A percentile compares a stretch with the other conserved stretches of the same genome.
Conservation (phyloP, 2,888 invertebrate species). For the Anthophora plumipes region DNA sequence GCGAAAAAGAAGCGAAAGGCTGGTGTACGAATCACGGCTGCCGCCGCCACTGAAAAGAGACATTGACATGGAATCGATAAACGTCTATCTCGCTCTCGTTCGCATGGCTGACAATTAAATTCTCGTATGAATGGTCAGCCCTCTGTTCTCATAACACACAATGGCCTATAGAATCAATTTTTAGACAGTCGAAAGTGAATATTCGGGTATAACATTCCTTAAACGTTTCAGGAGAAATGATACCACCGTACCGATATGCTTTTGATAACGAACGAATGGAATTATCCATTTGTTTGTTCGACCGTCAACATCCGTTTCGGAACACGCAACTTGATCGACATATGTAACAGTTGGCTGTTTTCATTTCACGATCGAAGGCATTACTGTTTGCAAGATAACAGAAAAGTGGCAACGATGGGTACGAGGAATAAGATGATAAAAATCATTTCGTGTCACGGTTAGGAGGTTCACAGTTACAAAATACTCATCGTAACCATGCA, state of each 20-base stretch:
- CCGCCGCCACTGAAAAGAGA: constrained; percentile 49
- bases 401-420: too few species aligned
- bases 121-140: constrained; percentile 56
- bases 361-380: not conserved
- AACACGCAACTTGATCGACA: too few species aligned
- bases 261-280: not conserved
- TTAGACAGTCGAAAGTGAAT: not conserved
- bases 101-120: constrained; percentile 70
- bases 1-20: constrained; percentile 28
- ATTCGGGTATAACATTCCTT: constrained; percentile 4
- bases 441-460: too few species aligned
- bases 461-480: too few species aligned
- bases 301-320: too few species aligned
- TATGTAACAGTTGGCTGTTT: too few species aligned
- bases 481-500: too few species aligned
- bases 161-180: constrained; percentile 33
- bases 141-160: constrained; percentile 45
- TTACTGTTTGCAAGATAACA: not conserved
- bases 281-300: constrained; percentile 10
- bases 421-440: too few species aligned
- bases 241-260: too few species aligned
- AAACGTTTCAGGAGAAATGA: constrained; percentile 5
- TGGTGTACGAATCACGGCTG: constrained; percentile 34
- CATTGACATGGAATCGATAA: constrained; percentile 66
- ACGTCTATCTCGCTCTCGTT: constrained; percentile 52